Conservation (phyloP, 2,888 invertebrate genomes). For the Cremastobaeus sp. region DNA sequence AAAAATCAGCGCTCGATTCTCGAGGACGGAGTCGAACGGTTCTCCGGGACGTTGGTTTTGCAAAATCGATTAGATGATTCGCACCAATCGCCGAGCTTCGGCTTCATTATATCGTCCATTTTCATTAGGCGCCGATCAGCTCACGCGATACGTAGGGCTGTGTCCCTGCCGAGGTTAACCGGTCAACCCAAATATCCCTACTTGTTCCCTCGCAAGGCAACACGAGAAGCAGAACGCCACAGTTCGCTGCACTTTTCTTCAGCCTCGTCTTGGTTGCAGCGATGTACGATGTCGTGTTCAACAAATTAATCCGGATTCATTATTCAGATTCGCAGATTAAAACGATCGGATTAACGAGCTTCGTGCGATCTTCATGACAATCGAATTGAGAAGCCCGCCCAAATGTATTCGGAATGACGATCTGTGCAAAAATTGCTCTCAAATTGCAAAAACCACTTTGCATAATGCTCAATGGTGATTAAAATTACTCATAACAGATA, state of each 20-base stretch:
- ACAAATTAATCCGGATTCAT: slow-evolving; percentile 12
- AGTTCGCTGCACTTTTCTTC: slow-evolving; percentile 29
- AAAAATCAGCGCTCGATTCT: slow-evolving; percentile 3
- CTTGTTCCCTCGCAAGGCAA: slow-evolving; percentile 18
- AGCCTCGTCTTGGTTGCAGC: background rate
- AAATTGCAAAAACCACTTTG: too few species aligned
- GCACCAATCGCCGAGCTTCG: too few species aligned
- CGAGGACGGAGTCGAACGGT: too few species aligned
- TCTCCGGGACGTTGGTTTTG: too few species aligned
- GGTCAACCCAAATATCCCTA: slow-evolving; percentile 53
- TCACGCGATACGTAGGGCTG: slow-evolving; percentile 49
- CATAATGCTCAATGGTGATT: too few species aligned
- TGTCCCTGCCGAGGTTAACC: slow-evolving; percentile 50
- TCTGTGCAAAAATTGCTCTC: too few species aligned
- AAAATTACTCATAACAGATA: too few species aligned
- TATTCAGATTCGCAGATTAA: background rate
- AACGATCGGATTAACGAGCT: too few species aligned
- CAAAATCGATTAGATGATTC: too few species aligned
- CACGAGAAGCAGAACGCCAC: slow-evolving; percentile 18
- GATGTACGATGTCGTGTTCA: background rate
- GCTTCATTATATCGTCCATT: slow-evolving; percentile 42
- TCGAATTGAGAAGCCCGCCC: too few species aligned
- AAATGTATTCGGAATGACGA: too few species aligned
- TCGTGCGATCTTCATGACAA: too few species aligned
- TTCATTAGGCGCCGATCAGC: slow-evolving; percentile 48